A percentile compares a stretch with the other conserved stretches of the same genome.
These are phyloP conservation scores for Taphrorychus bicolor DNA, from an alignment of 2,888 invertebrate genomes.

Conservation along the genomic window DNA sequence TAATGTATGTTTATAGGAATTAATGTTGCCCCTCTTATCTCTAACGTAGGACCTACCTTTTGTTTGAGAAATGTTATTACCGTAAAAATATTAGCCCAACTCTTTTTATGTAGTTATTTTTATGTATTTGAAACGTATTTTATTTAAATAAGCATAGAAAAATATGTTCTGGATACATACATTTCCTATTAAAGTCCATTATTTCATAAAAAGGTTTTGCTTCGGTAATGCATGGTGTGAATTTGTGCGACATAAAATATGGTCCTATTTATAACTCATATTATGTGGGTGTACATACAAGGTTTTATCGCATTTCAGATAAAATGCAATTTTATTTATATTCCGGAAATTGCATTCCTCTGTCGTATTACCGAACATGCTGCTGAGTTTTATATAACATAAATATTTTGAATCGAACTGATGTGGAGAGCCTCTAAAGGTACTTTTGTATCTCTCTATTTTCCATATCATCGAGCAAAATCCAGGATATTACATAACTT, in stretches of 20 bases:
- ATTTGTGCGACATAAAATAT: neutral
- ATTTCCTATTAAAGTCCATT: too few relatives aligned
- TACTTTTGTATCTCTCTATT: too few relatives aligned
- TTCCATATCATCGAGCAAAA: too few relatives aligned
- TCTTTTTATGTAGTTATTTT: too few relatives aligned
- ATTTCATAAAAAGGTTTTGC: neutral
- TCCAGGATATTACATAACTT: too few relatives aligned
- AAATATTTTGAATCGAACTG: slow-evolving; percentile 18
- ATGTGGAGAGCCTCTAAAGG: too few relatives aligned
- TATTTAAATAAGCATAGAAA: too few relatives aligned
- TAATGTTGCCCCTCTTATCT: slow-evolving; percentile 1
- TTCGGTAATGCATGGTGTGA: neutral
- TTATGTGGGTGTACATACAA: neutral
- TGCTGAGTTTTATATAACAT: neutral
- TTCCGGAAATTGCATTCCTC: neutral
- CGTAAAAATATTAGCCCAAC: too few relatives aligned
- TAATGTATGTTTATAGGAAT: neutral
- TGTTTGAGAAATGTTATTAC: too few relatives aligned
- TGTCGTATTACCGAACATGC: neutral
- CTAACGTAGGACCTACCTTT: too few relatives aligned
- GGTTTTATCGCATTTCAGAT: slow-evolving; percentile 2
- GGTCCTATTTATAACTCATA: slow-evolving; percentile 1
- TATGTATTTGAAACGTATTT: too few relatives aligned
- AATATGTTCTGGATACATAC: too few relatives aligned
- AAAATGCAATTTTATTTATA: slow-evolving; percentile 7